These are phyloP conservation scores for Myxocyprinus asiaticus DNA, from an alignment of 2,113 vertebrate genomes.

Conservation along the genomic window DNA sequence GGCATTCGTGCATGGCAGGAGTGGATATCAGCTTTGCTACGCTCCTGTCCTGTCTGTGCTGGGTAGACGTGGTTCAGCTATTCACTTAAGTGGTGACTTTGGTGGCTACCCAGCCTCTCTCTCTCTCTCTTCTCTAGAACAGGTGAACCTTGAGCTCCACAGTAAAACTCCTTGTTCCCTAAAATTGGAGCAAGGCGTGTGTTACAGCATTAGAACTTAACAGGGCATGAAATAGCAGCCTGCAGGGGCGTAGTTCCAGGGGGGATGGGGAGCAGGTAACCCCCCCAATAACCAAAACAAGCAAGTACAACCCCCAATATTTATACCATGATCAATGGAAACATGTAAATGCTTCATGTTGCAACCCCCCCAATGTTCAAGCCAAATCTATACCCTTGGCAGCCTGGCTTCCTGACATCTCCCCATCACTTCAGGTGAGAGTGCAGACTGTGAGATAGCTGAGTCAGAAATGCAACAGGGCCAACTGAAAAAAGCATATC, in stretches of 20 bases:
- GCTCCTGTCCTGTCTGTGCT: neutral
- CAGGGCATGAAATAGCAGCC: conserved; percentile 94
- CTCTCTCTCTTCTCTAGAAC: conserved; percentile 61
- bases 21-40: neutral
- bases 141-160: conserved; percentile 73
- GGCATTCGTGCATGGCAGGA: neutral
- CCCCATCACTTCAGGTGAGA: conserved; percentile 82
- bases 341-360: no score
- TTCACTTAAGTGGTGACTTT: conserved; percentile 58
- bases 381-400: no score
- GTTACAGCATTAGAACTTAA: conserved; percentile 90
- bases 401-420: conserved; percentile 84
- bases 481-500: conserved; percentile 70
- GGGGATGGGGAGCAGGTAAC: no score
- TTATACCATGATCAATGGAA: no score
- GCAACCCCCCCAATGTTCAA: no score
- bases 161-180: conserved; percentile 78
- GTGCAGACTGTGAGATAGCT: conserved; percentile 84
- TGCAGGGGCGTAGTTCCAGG: conserved; percentile 44
- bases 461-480: conserved; percentile 70
- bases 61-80: neutral
- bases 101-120: conserved; percentile 13
- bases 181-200: conserved; percentile 76
- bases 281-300: no score
- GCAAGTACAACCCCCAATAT: no score